Percentiles rank a stretch among this genome's conserved stretches.
These are phyloP conservation scores for Entomobrya proxima DNA, from an alignment of 2,888 invertebrate genomes.

Conservation along the genomic window DNA sequence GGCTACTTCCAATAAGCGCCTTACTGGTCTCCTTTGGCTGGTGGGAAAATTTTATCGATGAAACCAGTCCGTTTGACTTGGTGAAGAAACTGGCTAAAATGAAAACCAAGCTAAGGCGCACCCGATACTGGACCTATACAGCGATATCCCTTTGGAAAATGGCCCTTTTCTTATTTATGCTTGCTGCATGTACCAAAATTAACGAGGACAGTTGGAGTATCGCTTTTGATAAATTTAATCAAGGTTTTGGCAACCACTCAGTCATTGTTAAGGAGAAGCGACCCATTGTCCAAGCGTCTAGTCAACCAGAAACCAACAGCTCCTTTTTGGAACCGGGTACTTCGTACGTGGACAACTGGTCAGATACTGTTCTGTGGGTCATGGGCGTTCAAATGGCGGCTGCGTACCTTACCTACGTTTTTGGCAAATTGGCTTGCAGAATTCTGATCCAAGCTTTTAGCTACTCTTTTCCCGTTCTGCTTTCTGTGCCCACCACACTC, in stretches of 20 bases:
- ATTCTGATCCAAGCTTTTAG: slow-evolving; percentile 78
- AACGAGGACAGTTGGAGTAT: slow-evolving; percentile 76
- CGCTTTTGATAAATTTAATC: slow-evolving; percentile 76
- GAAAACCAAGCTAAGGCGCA: slow-evolving; percentile 81
- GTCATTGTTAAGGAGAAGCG: slow-evolving; percentile 75
- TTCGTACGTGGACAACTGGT: neutral
- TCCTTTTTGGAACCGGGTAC: slow-evolving; percentile 5
- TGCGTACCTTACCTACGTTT: slow-evolving; percentile 78
- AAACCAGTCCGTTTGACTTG: slow-evolving; percentile 71
- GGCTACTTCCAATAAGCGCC: slow-evolving; percentile 83
- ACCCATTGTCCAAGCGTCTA: neutral
- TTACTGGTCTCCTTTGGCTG: slow-evolving; percentile 86
- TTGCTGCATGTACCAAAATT: slow-evolving; percentile 81
- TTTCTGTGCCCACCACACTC: slow-evolving; percentile 77
- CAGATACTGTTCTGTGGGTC: slow-evolving; percentile 71
- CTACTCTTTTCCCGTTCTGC: slow-evolving; percentile 78
- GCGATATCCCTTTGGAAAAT: slow-evolving; percentile 88
- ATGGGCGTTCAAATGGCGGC: slow-evolving; percentile 77
- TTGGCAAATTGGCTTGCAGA: slow-evolving; percentile 78
- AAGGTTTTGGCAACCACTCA: slow-evolving; percentile 75
- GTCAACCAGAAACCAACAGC: slow-evolving; percentile 1
- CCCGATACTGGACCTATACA: slow-evolving; percentile 85
- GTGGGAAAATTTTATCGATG: slow-evolving; percentile 88
- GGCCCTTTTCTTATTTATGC: slow-evolving; percentile 83
- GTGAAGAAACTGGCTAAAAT: slow-evolving; percentile 77